Percentiles rank a stretch among this genome's conserved stretches.
These are phyloP conservation scores for Zosterops borbonicus DNA, from an alignment of 2,113 vertebrate genomes.

Conservation along the genomic window DNA sequence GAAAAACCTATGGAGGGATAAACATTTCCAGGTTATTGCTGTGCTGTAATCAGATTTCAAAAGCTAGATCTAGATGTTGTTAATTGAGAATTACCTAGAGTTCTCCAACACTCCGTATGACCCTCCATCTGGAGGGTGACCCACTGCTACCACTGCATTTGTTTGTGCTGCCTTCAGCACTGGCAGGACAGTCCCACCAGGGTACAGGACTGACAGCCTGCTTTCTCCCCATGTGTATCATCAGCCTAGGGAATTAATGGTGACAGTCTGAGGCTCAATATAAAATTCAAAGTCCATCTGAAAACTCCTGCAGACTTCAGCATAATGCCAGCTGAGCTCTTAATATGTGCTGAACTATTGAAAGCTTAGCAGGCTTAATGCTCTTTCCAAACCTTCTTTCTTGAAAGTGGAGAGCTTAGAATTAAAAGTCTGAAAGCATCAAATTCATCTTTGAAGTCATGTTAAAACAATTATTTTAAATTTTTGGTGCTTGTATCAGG, in stretches of 20 bases:
- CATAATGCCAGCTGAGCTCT: neutral
- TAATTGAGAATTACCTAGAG: too few relatives aligned
- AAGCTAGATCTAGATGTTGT: too few relatives aligned
- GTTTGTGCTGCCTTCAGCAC: neutral
- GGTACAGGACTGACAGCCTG: neutral
- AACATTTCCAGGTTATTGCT: too few relatives aligned
- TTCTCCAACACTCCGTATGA: too few relatives aligned
- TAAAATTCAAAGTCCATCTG: neutral
- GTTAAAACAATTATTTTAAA: neutral
- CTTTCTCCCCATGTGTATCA: neutral
- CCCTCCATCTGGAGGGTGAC: neutral
- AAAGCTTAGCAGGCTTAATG: neutral
- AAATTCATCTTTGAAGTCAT: neutral
- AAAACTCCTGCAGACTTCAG: neutral
- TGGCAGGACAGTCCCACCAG: neutral
- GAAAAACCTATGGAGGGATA: too few relatives aligned
- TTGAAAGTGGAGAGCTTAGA: neutral
- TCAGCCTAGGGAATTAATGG: neutral
- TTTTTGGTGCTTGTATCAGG: neutral
- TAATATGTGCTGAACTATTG: neutral
- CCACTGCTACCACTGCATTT: neutral
- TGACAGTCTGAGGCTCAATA: neutral
- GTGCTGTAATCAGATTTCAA: too few relatives aligned
- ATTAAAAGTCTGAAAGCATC: neutral
- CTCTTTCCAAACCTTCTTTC: neutral